phyloP scores from a whole-genome alignment of 2,113 vertebrate genomes.

The Eurypyga helias region DNA sequence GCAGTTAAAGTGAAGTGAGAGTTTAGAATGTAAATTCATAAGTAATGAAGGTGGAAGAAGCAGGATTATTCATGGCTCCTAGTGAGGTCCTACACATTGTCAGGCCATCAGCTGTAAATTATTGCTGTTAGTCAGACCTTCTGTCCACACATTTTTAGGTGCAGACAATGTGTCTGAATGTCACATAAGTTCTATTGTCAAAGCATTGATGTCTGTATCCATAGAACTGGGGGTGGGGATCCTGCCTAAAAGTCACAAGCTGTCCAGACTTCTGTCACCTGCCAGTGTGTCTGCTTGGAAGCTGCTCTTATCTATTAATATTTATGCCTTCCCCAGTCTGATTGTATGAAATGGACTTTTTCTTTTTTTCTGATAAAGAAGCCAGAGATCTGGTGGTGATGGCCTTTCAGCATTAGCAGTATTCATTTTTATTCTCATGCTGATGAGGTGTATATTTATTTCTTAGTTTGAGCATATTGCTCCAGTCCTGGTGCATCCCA shows the following conservation, averaged over 20 bases:
- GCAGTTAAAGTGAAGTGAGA: not conserved
- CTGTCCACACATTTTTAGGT: not conserved
- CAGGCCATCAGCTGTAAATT: not conserved
- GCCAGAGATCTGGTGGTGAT: conserved; percentile 51
- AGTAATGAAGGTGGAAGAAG: not conserved
- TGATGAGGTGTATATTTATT: conserved; percentile 64
- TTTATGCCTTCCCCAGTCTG: conserved; percentile 50
- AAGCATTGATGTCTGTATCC: conserved; percentile 72
- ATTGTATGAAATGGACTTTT: not conserved
- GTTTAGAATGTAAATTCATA: not conserved
- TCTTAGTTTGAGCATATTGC: conserved; percentile 21
- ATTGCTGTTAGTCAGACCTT: not conserved
- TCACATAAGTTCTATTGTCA: conserved; percentile 63
- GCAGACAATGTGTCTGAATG: conserved; percentile 54
- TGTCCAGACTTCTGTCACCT: conserved; percentile 55
- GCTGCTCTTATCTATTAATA: conserved; percentile 67
- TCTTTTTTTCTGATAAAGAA: conserved; percentile 45
- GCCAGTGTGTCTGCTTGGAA: not conserved
- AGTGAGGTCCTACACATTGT: not conserved
- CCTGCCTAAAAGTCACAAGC: conserved; percentile 47
- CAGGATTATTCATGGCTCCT: not conserved
- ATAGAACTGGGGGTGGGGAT: conserved; percentile 7
- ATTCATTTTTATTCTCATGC: conserved; percentile 70
- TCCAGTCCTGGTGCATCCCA: conserved; percentile 10
- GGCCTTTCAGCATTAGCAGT: conserved; percentile 69